Evolutionary conservation across 1,140 invertebrate species (phyloP), one percentile per base, ranked within the genome.

Genomic region (Pteromalus puparum): DNA sequence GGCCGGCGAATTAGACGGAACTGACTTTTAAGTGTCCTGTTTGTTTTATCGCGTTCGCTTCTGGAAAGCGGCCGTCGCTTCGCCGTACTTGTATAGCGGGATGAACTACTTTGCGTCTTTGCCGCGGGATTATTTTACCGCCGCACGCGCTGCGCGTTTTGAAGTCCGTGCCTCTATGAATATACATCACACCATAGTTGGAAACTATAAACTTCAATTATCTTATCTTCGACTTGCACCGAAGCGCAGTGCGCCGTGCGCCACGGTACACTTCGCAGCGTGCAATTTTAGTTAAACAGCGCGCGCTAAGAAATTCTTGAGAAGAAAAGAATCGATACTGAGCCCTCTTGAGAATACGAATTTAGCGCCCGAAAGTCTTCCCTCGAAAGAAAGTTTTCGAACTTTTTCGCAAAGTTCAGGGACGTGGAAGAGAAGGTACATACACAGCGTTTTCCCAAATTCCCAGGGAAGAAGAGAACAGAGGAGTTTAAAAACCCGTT

Each of bases 191-290:
- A n/a, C 21, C 4, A n/a, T n/a, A 61, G 53, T 18, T 61, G 6
- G 21, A 61, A 61, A 61, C 53, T 61, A 61, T 61, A 61, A 61
- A 61, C 53, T 61, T 61, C n/a, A 61, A 61, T 61, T n/a, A 61
- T 61, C 53, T 7, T 61, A n/a, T 61, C 53, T n/a, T n/a, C 53
- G 53, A n/a, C 21, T 61, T 61, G 53, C 18, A 21, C n/a, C n/a
- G n/a, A n/a, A n/a, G n/a, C n/a, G n/a, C n/a, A n/a, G n/a, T n/a
- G 21, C 21, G 53, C 21, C 21, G 5, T 61, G 1, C n/a, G 38
- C 6, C 18, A 0, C 46, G 53, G 53, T 21, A 61, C 53, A 61
- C 21, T 61, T 61, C n/a, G 53, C 53, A 61, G 18, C 4, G 18
- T 61, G 21, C 53, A 61, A 61, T 61, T 61, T 61, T 2, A 15